Percentiles rank a stretch among this genome's conserved stretches.
phyloP scores from a whole-genome alignment of 2,113 vertebrate genomes.

The Picathartes gymnocephalus region DNA sequence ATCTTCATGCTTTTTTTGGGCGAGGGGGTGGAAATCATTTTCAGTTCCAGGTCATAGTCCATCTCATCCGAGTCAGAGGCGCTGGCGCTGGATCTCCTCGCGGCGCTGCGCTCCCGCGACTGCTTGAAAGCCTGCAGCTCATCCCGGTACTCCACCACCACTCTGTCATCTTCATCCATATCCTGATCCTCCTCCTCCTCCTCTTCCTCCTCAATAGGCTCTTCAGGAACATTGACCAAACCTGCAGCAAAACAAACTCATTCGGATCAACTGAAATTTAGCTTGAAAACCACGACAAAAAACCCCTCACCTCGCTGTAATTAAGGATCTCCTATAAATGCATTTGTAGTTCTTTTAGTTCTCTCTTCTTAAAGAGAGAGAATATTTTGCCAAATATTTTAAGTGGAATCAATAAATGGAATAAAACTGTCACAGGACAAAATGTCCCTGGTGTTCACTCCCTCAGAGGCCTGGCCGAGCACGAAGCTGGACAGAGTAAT shows the following conservation, averaged over 20 bases:
- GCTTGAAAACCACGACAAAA: not conserved
- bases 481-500: not conserved
- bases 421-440: not conserved
- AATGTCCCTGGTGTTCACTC: not conserved
- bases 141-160: conserved; percentile 90
- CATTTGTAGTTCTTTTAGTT: not conserved
- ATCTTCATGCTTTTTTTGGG: conserved; percentile 99
- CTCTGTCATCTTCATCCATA: conserved; percentile 92
- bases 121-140: conserved; percentile 73
- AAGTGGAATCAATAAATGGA: not conserved
- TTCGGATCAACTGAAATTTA: not conserved
- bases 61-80: conserved; percentile 95
- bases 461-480: not conserved
- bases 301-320: not conserved
- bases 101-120: conserved; percentile 57
- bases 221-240: conserved; percentile 92
- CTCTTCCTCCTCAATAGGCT: conserved; percentile 87
- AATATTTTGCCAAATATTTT: not conserved
- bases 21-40: conserved; percentile 98
- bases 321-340: not conserved
- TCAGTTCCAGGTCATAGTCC: conserved; percentile 98
- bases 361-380: not conserved
- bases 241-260: conserved; percentile 49
- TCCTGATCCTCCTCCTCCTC: conserved; percentile 87
- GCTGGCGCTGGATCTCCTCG: conserved; percentile 66